These are phyloP conservation scores for Oncorhynchus nerka DNA, from an alignment of 2,113 vertebrate genomes.

Conservation along the genomic window DNA sequence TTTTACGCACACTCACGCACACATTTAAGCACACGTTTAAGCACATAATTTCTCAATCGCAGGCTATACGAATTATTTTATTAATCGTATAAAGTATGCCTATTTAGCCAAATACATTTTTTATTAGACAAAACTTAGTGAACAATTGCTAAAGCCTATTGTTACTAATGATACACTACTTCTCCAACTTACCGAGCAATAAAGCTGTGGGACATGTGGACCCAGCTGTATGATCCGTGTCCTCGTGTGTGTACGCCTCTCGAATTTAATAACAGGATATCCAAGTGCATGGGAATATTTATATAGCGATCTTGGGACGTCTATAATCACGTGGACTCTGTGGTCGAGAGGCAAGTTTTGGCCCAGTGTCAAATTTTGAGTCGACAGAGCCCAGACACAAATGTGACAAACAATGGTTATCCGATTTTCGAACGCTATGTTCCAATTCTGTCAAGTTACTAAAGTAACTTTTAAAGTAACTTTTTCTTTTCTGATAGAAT, in stretches of 20 bases:
- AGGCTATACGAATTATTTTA: too few species aligned
- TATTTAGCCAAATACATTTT: too few species aligned
- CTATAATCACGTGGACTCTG: slow-evolving; percentile 50
- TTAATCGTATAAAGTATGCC: too few species aligned
- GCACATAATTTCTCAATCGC: too few species aligned
- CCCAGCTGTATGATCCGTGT: not conserved
- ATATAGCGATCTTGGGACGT: slow-evolving; percentile 45
- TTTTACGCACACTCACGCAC: too few species aligned
- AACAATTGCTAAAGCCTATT: too few species aligned
- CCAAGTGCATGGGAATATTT: slow-evolving; percentile 39
- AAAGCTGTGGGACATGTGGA: slow-evolving; percentile 15
- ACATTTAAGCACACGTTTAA: too few species aligned
- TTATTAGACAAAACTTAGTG: too few species aligned
- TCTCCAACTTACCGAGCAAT: slow-evolving; percentile 50
- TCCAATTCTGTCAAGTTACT: not conserved
- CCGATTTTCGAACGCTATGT: not conserved
- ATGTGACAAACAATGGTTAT: not conserved
- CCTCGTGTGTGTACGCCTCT: slow-evolving; percentile 12
- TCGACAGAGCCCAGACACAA: not conserved
- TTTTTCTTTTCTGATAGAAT: too few species aligned
- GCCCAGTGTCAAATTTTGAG: not conserved
- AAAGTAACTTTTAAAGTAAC: too few species aligned
- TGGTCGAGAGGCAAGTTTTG: not conserved
- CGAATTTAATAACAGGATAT: slow-evolving; percentile 38
- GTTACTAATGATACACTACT: not conserved